Evolutionary conservation across 2,888 invertebrate genomes (phyloP).

Genomic region (Cenopis cana): DNA sequence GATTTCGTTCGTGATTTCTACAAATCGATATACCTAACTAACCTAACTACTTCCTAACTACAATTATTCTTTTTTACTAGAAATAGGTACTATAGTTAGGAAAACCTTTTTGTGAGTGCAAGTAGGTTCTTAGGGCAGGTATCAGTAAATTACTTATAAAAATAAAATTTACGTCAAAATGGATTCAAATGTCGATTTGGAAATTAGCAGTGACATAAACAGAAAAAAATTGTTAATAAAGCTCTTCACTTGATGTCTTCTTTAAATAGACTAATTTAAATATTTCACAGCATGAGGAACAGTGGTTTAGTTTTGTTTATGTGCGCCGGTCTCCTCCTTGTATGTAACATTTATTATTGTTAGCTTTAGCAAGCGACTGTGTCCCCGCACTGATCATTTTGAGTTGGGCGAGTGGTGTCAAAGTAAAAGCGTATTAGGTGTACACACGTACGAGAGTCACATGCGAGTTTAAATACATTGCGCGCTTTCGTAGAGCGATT

Average conservation of each 20-base stretch:
- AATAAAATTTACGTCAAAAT: conserved; percentile 19
- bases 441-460: no score
- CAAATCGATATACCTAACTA: no score
- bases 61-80: not conserved
- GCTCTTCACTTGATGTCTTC: conserved; percentile 17
- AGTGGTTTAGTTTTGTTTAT: conserved; percentile 71
- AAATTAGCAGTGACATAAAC: conserved; percentile 24
- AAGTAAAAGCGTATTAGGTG: no score
- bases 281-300: conserved; percentile 63
- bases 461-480: no score
- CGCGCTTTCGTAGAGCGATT: no score
- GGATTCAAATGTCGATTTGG: conserved; percentile 33
- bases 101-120: not conserved
- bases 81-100: no score
- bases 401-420: no score
- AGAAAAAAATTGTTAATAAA: conserved; percentile 10
- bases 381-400: not conserved
- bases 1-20: not conserved
- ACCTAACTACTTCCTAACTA: no score
- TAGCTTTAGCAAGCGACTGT: not conserved
- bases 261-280: conserved; percentile 45
- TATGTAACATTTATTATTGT: conserved; percentile 52
- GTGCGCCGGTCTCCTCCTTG: conserved; percentile 74
- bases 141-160: not conserved
- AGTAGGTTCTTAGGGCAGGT: not conserved